phyloP scores from a whole-genome alignment of 30 jellyfish, hydroid and myxozoan genomes.

The Pelagia noctiluca region DNA sequence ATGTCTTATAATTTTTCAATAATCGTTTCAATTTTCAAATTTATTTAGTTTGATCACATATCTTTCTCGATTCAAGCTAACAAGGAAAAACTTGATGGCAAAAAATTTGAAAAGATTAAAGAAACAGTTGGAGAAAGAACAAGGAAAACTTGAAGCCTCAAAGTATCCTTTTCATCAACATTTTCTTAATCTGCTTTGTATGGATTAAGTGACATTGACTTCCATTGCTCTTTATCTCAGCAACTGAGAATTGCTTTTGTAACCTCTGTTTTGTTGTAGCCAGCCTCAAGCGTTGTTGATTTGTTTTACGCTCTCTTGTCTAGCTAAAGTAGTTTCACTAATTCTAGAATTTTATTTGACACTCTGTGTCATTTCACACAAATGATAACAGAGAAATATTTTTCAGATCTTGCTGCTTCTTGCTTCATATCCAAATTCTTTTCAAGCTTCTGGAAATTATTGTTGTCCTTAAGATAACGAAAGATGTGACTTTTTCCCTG shows the following conservation, averaged over 20 bases:
- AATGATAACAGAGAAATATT: neutral
- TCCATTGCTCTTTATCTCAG: slow-evolving; percentile 4
- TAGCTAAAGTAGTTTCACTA: neutral
- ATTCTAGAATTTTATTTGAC: neutral
- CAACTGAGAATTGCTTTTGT: neutral
- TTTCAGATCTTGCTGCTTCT: neutral
- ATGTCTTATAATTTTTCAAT: neutral
- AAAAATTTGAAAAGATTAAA: slow-evolving; percentile 85
- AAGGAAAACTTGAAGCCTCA: slow-evolving; percentile 83
- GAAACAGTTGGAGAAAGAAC: slow-evolving; percentile 84
- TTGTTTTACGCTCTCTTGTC: neutral
- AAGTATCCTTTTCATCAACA: slow-evolving; percentile 47
- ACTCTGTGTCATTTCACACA: neutral
- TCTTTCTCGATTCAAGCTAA: slow-evolving; percentile 40
- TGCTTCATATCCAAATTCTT: no score
- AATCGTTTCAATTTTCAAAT: neutral
- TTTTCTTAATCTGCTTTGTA: neutral
- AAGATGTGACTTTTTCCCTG: slow-evolving; percentile 93
- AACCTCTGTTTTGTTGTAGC: neutral
- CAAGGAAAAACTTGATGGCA: slow-evolving; percentile 95
- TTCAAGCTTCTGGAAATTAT: neutral
- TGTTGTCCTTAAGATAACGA: neutral
- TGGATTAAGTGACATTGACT: no score
- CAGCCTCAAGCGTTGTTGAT: neutral
- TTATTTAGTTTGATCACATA: neutral